These are phyloP conservation scores for Zaprionus capensis DNA, from an alignment of 1,140 invertebrate genomes.

Conservation along the genomic window DNA sequence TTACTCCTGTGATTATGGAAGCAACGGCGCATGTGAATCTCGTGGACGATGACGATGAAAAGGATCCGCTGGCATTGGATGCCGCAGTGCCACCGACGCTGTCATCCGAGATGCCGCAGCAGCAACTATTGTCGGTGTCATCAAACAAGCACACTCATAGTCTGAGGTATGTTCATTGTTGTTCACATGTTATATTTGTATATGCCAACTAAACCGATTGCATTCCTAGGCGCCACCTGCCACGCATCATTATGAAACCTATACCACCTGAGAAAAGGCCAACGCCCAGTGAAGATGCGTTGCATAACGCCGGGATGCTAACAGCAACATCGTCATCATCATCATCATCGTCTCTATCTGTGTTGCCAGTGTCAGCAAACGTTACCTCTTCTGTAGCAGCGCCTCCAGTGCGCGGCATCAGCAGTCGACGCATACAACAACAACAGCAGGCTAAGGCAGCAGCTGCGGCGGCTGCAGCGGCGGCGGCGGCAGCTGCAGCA, in stretches of 20 bases:
- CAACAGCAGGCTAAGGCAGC: conserved; percentile 77
- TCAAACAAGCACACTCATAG: conserved; percentile 79
- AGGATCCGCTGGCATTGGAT: conserved; percentile 80
- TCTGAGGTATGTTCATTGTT: conserved; percentile 55
- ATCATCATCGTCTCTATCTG: conserved; percentile 3
- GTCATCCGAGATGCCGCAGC: conserved; percentile 19
- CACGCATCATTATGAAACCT: conserved; percentile 82
- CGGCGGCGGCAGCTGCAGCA: conserved; percentile 53
- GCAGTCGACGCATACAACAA: conserved; percentile 78
- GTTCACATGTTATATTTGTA: background rate
- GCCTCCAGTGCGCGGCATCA: conserved; percentile 63
- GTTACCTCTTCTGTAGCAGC: conserved; percentile 32
- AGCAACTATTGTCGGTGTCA: conserved; percentile 28
- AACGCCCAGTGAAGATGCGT: conserved; percentile 54
- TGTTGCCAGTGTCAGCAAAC: conserved; percentile 18
- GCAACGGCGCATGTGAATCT: conserved; percentile 75
- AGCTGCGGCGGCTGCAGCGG: conserved; percentile 62
- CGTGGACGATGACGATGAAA: conserved; percentile 79
- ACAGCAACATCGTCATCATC: conserved; percentile 16
- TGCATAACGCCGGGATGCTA: conserved; percentile 27
- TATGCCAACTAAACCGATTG: background rate
- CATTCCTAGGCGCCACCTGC: conserved; percentile 73
- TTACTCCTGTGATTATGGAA: conserved; percentile 69
- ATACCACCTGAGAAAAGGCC: conserved; percentile 82
- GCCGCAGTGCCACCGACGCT: conserved; percentile 36